Conservation (phyloP, 2,797 vertebrate species). For the Oceanodroma leucorhoa region DNA sequence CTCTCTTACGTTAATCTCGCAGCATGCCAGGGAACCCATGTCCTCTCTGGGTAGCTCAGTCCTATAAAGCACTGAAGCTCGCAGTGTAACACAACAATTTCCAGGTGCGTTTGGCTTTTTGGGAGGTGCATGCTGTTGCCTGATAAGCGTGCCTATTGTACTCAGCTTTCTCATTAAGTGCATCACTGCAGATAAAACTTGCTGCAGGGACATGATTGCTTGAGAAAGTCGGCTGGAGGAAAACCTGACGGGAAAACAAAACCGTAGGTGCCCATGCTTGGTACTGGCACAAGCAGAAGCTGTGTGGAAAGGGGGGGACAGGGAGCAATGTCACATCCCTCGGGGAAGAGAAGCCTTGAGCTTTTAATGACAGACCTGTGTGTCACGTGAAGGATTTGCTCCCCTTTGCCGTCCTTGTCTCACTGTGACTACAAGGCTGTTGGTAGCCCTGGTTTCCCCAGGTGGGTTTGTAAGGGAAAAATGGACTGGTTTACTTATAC, state of each 20-base stretch:
- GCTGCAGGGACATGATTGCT: fast-evolving
- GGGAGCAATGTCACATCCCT: not conserved
- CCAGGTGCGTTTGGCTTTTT: not conserved
- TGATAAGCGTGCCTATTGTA: not conserved
- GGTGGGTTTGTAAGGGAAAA: fast-evolving
- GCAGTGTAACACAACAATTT: not conserved
- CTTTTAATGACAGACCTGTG: fast-evolving
- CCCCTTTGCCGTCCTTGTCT: fast-evolving
- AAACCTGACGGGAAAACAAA: fast-evolving
- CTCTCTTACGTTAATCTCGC: fast-evolving
- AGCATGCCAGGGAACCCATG: fast-evolving
- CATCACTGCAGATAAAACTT: not conserved
- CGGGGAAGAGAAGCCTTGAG: not conserved
- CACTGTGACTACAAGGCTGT: fast-evolving
- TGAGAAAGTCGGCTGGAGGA: not conserved
- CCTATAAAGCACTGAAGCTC: not conserved
- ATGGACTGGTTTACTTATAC: fast-evolving
- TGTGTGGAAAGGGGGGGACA: not conserved
- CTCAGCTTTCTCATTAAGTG: fast-evolving
- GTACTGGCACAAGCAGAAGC: fast-evolving
- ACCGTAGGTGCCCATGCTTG: fast-evolving
- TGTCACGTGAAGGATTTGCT: fast-evolving
- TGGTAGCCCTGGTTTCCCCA: fast-evolving
- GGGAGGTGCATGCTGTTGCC: not conserved
- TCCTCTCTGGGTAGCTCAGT: fast-evolving